phyloP scores from a whole-genome alignment of 1,140 invertebrate species.

The Drosophila sp. region DNA sequence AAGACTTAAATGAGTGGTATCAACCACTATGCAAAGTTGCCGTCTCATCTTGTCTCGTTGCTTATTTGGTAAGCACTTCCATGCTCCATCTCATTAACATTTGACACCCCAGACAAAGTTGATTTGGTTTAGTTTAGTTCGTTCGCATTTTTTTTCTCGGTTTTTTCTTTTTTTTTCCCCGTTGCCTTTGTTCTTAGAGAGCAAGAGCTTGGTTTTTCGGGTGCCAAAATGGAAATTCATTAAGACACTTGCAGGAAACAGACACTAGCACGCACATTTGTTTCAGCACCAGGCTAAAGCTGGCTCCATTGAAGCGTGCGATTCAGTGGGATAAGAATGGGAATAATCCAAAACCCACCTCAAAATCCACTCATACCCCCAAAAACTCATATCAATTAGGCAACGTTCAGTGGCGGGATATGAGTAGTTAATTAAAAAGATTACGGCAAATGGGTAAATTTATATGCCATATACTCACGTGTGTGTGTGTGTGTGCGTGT shows the following conservation, averaged over 20 bases:
- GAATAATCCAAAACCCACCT: background rate
- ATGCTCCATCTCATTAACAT: conserved; percentile 47
- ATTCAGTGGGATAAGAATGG: background rate
- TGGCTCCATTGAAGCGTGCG: conserved; percentile 39
- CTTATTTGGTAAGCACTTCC: conserved; percentile 3
- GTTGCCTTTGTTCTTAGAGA: conserved; percentile 37
- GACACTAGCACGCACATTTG: conserved; percentile 40
- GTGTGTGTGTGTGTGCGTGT: background rate
- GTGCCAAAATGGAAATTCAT: conserved; percentile 68
- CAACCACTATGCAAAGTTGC: conserved; percentile 5
- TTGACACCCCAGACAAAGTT: conserved; percentile 49
- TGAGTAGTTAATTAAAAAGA: conserved; percentile 81
- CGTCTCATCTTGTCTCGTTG: background rate
- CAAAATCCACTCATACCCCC: conserved; percentile 26
- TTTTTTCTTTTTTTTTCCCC: conserved; percentile 24
- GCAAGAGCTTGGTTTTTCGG: conserved; percentile 44
- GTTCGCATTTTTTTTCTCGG: background rate
- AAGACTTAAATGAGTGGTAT: conserved; percentile 9
- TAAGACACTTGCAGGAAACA: conserved; percentile 53
- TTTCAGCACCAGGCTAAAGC: conserved; percentile 4
- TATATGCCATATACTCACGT: conserved; percentile 29
- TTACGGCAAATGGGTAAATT: conserved; percentile 53
- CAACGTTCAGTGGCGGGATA: conserved; percentile 68
- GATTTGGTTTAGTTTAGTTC: conserved; percentile 12
- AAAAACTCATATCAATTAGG: conserved; percentile 68